Evolutionary conservation across 2,797 vertebrate genomes (phyloP).

Genomic region (Distichodus sexfasciatus): DNA sequence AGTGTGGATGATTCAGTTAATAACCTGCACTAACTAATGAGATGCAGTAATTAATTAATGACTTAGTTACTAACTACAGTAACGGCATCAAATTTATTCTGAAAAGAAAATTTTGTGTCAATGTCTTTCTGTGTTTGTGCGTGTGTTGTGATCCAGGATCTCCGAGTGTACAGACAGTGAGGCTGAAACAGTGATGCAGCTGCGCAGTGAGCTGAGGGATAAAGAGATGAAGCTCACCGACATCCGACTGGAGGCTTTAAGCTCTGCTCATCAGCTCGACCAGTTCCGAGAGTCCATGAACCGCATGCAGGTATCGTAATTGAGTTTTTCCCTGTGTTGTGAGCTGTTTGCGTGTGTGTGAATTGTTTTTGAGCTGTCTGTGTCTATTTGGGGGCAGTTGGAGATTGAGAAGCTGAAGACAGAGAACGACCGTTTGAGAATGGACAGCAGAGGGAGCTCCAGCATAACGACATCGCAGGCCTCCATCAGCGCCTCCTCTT

Average conservation of each 20-base stretch:
- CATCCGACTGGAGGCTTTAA: slow-evolving; percentile 85
- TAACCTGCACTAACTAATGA: too few species aligned
- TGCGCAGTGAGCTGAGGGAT: slow-evolving; percentile 85
- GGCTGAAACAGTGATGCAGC: slow-evolving; percentile 84
- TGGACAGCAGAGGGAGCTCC: slow-evolving; percentile 76
- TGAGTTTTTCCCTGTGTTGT: neutral
- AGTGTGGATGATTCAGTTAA: too few species aligned
- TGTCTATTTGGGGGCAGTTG: slow-evolving; percentile 59
- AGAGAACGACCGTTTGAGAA: slow-evolving; percentile 80
- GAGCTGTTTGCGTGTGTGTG: neutral
- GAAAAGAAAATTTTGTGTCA: neutral
- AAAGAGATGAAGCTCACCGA: slow-evolving; percentile 88
- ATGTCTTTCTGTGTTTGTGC: slow-evolving; percentile 2
- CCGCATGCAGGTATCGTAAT: slow-evolving; percentile 80
- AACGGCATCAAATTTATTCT: neutral
- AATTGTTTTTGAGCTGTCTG: neutral
- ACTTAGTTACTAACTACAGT: slow-evolving; percentile 1
- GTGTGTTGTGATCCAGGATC: slow-evolving; percentile 39
- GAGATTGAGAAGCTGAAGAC: slow-evolving; percentile 85
- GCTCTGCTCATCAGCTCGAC: slow-evolving; percentile 88
- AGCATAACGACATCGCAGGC: slow-evolving; percentile 76
- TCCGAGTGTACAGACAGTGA: slow-evolving; percentile 61
- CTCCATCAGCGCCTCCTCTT: slow-evolving; percentile 74
- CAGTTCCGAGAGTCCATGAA: slow-evolving; percentile 88
- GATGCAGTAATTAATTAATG: neutral